phyloP scores from a whole-genome alignment of 2,888 invertebrate species.

The Drosophila quasianomalipes region DNA sequence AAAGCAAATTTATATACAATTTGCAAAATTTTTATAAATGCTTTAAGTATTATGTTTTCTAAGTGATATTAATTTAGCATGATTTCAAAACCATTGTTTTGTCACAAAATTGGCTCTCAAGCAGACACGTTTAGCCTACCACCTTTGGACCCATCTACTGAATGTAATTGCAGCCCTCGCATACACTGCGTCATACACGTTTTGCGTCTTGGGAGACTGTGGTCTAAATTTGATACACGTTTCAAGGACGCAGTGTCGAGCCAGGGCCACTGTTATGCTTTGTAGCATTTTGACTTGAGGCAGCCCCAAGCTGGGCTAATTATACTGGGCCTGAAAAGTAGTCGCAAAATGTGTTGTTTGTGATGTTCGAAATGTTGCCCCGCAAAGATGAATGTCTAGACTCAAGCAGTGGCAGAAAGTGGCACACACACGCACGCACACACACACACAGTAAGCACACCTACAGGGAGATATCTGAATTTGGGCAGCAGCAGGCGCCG shows the following conservation, averaged over 20 bases:
- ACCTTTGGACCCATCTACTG: background rate
- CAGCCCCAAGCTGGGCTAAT: conserved; percentile 55
- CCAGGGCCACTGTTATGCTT: conserved; percentile 19
- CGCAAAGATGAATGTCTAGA: conserved; percentile 62
- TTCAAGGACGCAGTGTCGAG: conserved; percentile 56
- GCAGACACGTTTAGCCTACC: background rate
- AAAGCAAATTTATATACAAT: background rate
- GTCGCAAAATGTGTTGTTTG: conserved; percentile 51
- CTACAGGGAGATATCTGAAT: conserved; percentile 23
- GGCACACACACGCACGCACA: conserved; percentile 10
- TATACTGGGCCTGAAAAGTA: conserved; percentile 67
- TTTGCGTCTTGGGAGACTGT: conserved; percentile 5
- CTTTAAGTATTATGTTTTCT: background rate
- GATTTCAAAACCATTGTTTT: background rate
- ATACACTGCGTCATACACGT: background rate
- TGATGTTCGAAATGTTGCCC: conserved; percentile 23
- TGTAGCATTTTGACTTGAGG: conserved; percentile 25
- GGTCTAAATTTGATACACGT: conserved; percentile 67
- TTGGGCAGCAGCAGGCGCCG: conserved; percentile 36
- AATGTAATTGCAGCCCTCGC: conserved; percentile 45
- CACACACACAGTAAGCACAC: conserved; percentile 1
- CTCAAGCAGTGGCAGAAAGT: conserved; percentile 8
- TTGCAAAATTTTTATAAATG: background rate
- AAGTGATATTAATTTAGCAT: background rate
- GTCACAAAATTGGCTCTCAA: background rate